Percentiles rank a stretch among this genome's conserved stretches.
Conservation (phyloP, 2,888 invertebrate species). For the Furcula furcula region DNA sequence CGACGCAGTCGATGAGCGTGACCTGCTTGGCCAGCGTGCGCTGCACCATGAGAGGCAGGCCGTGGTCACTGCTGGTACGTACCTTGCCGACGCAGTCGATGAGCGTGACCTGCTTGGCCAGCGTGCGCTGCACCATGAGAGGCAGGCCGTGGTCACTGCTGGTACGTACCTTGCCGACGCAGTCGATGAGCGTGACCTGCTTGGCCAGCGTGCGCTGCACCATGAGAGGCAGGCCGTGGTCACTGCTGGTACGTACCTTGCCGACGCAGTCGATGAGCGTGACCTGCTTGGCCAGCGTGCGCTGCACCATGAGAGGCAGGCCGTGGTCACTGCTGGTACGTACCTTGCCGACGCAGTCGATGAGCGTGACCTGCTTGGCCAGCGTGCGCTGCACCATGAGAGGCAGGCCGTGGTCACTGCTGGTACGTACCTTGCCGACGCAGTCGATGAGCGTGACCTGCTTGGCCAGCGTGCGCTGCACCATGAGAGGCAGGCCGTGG, state of each 20-base stretch:
- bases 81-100: constrained; percentile 84
- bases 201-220: constrained; percentile 92
- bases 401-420: constrained; percentile 70
- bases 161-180: background rate
- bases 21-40: constrained; percentile 92
- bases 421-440: background rate
- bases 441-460: constrained; percentile 90
- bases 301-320: constrained; percentile 89
- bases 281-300: constrained; percentile 92
- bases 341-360: constrained; percentile 88
- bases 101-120: constrained; percentile 91
- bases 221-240: constrained; percentile 82
- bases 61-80: background rate
- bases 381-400: constrained; percentile 91
- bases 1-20: constrained; percentile 80
- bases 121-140: constrained; percentile 89
- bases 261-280: constrained; percentile 86
- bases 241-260: background rate
- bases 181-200: constrained; percentile 84
- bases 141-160: constrained; percentile 94
- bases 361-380: constrained; percentile 90
- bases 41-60: constrained; percentile 87
- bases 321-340: constrained; percentile 82
- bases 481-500: constrained; percentile 90
- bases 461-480: constrained; percentile 91